phyloP scores from a whole-genome alignment of 2,888 invertebrate species.

The Pachliopta kotzebuea region DNA sequence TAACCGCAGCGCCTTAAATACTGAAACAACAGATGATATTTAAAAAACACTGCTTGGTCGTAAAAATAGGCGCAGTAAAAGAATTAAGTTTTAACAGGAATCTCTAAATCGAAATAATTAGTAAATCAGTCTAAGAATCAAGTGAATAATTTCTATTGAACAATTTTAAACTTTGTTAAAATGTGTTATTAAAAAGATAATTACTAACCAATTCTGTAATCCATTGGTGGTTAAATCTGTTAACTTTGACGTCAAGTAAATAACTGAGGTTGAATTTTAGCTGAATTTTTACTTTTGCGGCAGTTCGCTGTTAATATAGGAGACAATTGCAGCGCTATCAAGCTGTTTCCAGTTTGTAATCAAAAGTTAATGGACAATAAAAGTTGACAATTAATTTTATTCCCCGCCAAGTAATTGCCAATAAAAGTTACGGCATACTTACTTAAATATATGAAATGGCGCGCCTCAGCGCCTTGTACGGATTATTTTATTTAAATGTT shows the following conservation, averaged over 20 bases:
- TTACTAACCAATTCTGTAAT: slow-evolving; percentile 50
- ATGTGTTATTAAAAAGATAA: neutral
- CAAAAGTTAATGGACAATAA: slow-evolving; percentile 42
- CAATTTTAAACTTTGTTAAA: neutral
- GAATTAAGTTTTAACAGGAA: no score
- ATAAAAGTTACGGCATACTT: slow-evolving; percentile 30
- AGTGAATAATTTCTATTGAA: neutral
- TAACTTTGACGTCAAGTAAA: slow-evolving; percentile 13
- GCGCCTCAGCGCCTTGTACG: slow-evolving; percentile 12
- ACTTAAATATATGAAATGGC: slow-evolving; percentile 19
- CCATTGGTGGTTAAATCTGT: slow-evolving; percentile 35
- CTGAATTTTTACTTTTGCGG: slow-evolving; percentile 35
- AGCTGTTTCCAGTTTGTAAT: slow-evolving; percentile 52
- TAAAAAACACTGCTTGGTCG: no score
- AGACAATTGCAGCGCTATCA: slow-evolving; percentile 36
- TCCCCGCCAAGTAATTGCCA: slow-evolving; percentile 35
- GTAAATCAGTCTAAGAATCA: neutral
- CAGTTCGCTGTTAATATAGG: slow-evolving; percentile 40
- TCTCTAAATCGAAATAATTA: no score
- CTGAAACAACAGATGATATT: no score
- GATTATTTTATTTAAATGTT: no score
- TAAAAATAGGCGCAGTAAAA: no score
- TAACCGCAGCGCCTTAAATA: no score
- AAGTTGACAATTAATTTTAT: slow-evolving; percentile 36
- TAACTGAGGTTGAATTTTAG: slow-evolving; percentile 6